phyloP scores from a whole-genome alignment of 2,888 invertebrate genomes.

The Cataglyphis altisquamis region DNA sequence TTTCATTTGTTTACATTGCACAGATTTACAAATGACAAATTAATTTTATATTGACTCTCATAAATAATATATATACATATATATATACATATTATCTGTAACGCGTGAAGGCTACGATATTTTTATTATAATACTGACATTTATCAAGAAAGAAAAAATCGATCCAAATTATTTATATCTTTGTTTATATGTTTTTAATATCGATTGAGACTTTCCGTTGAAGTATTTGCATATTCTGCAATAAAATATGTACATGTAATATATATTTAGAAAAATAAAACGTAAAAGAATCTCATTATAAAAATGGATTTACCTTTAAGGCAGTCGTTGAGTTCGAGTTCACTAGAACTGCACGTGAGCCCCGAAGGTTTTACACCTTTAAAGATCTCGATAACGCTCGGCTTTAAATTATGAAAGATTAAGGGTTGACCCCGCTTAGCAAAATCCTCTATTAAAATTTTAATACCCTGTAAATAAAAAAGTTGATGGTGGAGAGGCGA shows the following conservation, averaged over 20 bases:
- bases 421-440: conserved; percentile 88
- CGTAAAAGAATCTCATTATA: neutral
- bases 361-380: conserved; percentile 88
- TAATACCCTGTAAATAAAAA: conserved; percentile 87
- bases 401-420: conserved; percentile 88
- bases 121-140: conserved; percentile 66
- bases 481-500: neutral
- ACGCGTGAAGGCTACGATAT: conserved; percentile 18
- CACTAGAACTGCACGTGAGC: conserved; percentile 87
- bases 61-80: conserved; percentile 41
- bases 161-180: neutral
- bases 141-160: conserved; percentile 44
- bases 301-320: conserved; percentile 85
- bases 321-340: conserved; percentile 87
- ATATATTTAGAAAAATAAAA: conserved; percentile 4
- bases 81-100: conserved; percentile 60
- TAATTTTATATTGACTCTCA: conserved; percentile 48
- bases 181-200: conserved; percentile 60
- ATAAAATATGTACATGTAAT: conserved; percentile 29
- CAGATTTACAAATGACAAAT: conserved; percentile 20
- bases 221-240: conserved; percentile 75
- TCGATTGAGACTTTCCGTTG: conserved; percentile 68
- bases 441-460: conserved; percentile 88
- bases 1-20: conserved; percentile 31
- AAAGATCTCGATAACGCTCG: conserved; percentile 88